Percentiles rank a stretch among this genome's conserved stretches.
These are phyloP conservation scores for Meloe dianella DNA, from an alignment of 2,888 invertebrate genomes.

Conservation along the genomic window DNA sequence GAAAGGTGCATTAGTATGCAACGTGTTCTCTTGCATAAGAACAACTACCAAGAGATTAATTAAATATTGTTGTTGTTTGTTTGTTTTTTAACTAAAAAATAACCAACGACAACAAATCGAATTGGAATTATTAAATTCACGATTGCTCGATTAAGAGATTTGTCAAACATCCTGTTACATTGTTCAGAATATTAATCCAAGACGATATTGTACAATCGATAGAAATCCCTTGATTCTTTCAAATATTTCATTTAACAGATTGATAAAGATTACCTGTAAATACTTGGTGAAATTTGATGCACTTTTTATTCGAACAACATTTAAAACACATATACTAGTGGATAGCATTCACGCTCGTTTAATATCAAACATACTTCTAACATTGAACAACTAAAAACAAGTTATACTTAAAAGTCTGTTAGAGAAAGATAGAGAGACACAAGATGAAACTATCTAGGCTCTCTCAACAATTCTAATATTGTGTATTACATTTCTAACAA, in stretches of 20 bases:
- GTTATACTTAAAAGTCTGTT: not conserved
- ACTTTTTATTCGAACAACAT: not conserved
- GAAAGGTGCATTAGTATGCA: no score
- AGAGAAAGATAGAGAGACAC: not conserved
- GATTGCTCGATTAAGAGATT: not conserved
- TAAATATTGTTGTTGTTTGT: not conserved
- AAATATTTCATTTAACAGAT: no score
- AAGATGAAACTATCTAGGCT: not conserved
- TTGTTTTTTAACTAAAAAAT: no score
- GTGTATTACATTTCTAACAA: not conserved
- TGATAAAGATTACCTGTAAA: not conserved
- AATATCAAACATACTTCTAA: constrained; percentile 3
- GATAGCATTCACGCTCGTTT: not conserved
- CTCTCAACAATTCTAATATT: constrained; percentile 2
- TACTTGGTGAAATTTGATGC: not conserved
- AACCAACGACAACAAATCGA: no score
- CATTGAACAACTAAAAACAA: constrained; percentile 6
- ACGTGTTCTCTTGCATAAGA: not conserved
- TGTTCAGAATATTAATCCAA: not conserved
- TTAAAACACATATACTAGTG: not conserved
- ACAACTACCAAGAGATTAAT: not conserved
- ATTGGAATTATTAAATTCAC: not conserved
- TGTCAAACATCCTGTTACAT: not conserved
- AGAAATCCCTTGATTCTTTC: no score
- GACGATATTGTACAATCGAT: no score